phyloP scores from a whole-genome alignment of 2,888 invertebrate genomes.

The Polia nebulosa region DNA sequence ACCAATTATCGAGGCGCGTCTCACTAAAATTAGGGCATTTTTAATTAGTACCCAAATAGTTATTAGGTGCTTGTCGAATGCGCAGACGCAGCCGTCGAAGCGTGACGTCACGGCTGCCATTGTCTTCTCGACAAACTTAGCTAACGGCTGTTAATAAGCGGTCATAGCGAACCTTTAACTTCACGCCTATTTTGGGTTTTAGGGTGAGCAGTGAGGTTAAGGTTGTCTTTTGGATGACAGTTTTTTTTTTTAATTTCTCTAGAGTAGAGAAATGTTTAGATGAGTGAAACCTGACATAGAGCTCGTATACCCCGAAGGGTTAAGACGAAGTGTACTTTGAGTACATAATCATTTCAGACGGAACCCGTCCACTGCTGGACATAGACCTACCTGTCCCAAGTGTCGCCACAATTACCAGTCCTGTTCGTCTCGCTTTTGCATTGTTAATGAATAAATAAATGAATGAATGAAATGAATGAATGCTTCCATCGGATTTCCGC shows the following conservation, averaged over 20 bases:
- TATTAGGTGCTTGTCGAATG: slow-evolving; percentile 63
- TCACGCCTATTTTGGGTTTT: slow-evolving; percentile 39
- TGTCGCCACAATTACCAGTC: too few species aligned
- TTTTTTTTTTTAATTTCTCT: slow-evolving; percentile 3
- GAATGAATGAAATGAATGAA: too few species aligned
- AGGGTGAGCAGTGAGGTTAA: slow-evolving; percentile 26
- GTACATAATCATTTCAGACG: too few species aligned
- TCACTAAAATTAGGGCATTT: slow-evolving; percentile 46
- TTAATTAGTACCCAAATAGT: slow-evolving; percentile 56
- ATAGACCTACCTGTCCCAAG: too few species aligned
- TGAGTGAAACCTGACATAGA: neutral
- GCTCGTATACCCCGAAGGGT: neutral
- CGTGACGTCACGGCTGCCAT: slow-evolving; percentile 66
- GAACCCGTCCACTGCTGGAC: too few species aligned
- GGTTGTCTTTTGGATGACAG: neutral
- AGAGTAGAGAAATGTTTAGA: too few species aligned
- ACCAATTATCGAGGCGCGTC: slow-evolving; percentile 32
- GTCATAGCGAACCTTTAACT: slow-evolving; percentile 36
- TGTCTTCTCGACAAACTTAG: slow-evolving; percentile 50
- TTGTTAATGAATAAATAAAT: too few species aligned
- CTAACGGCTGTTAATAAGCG: slow-evolving; percentile 53
- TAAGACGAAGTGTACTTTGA: neutral
- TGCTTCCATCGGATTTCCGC: too few species aligned
- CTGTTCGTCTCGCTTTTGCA: too few species aligned
- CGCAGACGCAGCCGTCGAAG: slow-evolving; percentile 59